These are phyloP conservation scores for Lophochroa leadbeateri DNA, from an alignment of 2,113 vertebrate genomes.

Conservation along the genomic window DNA sequence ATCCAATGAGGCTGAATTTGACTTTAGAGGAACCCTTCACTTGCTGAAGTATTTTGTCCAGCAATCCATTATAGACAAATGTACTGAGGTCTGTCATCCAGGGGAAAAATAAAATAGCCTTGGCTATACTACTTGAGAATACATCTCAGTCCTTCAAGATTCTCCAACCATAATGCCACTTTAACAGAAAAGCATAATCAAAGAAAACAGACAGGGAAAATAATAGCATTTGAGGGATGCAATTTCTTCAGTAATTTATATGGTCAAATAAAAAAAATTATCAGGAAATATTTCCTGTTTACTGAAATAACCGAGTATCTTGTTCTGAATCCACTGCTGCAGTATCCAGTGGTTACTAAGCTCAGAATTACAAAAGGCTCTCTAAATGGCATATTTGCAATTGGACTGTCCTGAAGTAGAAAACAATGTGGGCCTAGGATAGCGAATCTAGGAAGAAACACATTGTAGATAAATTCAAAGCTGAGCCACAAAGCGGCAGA, in stretches of 20 bases:
- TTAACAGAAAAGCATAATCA: background rate
- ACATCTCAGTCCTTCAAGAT: background rate
- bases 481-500: background rate
- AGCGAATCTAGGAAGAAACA: background rate
- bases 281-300: background rate
- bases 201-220: background rate
- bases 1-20: background rate
- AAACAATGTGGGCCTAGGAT: background rate
- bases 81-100: background rate
- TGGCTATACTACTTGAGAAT: background rate
- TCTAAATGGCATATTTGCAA: background rate
- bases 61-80: background rate
- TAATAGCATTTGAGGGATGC: background rate
- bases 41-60: background rate
- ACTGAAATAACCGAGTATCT: background rate
- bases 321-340: background rate
- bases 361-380: background rate
- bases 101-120: fast-evolving
- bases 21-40: background rate
- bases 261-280: background rate
- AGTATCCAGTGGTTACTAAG: background rate
- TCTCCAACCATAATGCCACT: background rate
- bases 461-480: background rate
- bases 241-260: background rate
- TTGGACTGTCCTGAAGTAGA: background rate